These are phyloP conservation scores for Dendrocincla tyrannina DNA, from an alignment of 2,797 vertebrate species.

Conservation along the genomic window DNA sequence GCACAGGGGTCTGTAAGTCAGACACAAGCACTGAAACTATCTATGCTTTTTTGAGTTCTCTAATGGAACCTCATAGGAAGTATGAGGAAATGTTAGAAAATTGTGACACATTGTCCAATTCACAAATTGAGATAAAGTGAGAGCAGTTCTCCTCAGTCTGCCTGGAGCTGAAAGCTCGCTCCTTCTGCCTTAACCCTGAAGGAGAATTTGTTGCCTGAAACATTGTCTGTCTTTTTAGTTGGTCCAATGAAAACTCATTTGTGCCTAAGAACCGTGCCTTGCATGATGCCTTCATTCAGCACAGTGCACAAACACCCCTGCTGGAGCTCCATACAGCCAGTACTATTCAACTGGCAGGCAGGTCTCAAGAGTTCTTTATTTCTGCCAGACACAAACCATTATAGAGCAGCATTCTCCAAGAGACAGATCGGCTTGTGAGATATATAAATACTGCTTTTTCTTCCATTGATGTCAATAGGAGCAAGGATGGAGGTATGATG, in stretches of 20 bases:
- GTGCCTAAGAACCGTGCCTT: background rate
- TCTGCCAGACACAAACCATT: slow-evolving; percentile 15
- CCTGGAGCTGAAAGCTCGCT: background rate
- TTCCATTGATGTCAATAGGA: slow-evolving; percentile 33
- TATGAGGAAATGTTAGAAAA: background rate
- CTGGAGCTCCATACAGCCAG: background rate
- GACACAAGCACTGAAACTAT: background rate
- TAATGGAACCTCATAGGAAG: background rate
- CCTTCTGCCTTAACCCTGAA: background rate
- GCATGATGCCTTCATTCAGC: background rate
- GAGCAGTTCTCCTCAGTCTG: background rate
- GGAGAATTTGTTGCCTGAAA: background rate
- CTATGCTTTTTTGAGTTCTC: background rate
- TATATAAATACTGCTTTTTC: slow-evolving; percentile 11
- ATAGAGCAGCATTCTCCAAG: background rate
- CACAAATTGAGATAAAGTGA: background rate
- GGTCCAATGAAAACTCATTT: background rate
- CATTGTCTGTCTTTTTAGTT: background rate
- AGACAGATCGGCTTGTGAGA: background rate
- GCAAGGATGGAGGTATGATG: slow-evolving; percentile 7
- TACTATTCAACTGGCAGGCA: background rate
- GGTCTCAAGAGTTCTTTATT: slow-evolving; percentile 28
- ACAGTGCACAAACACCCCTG: background rate
- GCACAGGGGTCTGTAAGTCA: background rate
- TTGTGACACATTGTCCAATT: background rate